These are phyloP conservation scores for Pycnonotus jocosus DNA, from an alignment of 2,113 vertebrate species.

Conservation along the genomic window DNA sequence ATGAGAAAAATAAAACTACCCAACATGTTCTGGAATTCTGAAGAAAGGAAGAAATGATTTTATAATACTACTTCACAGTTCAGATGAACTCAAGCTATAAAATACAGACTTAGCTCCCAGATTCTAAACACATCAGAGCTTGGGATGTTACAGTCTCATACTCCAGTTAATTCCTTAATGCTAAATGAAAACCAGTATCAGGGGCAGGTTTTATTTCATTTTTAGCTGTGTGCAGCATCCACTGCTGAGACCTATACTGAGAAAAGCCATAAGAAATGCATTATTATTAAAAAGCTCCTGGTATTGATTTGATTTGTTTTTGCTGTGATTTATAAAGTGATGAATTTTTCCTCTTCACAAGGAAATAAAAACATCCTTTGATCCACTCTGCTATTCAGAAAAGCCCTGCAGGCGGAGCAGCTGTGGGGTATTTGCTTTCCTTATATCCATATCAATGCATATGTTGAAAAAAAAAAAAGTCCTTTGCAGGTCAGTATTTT, in stretches of 20 bases:
- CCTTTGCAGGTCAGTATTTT: slow-evolving; percentile 41
- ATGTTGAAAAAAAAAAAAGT: background rate
- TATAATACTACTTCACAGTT: background rate
- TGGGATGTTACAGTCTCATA: background rate
- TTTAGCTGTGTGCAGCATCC: background rate
- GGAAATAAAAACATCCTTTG: slow-evolving; percentile 56
- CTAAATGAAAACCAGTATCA: background rate
- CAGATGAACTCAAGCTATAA: background rate
- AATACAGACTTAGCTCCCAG: background rate
- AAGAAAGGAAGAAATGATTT: background rate
- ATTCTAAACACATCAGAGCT: background rate
- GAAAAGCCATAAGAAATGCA: background rate
- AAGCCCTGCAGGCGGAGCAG: slow-evolving; percentile 44
- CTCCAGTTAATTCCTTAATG: background rate
- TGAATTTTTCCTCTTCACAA: slow-evolving; percentile 46
- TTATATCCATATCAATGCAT: slow-evolving; percentile 8
- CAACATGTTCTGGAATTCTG: background rate
- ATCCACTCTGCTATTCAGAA: slow-evolving; percentile 34
- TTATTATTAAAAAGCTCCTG: slow-evolving; percentile 39
- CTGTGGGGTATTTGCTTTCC: slow-evolving; percentile 40
- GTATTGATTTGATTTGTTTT: slow-evolving; percentile 42
- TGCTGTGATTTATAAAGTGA: slow-evolving; percentile 44
- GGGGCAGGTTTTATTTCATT: background rate
- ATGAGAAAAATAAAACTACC: background rate
- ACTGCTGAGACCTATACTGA: background rate